These are phyloP conservation scores for Dorcus parallelipipedus DNA, from an alignment of 2,888 invertebrate genomes.

Conservation along the genomic window DNA sequence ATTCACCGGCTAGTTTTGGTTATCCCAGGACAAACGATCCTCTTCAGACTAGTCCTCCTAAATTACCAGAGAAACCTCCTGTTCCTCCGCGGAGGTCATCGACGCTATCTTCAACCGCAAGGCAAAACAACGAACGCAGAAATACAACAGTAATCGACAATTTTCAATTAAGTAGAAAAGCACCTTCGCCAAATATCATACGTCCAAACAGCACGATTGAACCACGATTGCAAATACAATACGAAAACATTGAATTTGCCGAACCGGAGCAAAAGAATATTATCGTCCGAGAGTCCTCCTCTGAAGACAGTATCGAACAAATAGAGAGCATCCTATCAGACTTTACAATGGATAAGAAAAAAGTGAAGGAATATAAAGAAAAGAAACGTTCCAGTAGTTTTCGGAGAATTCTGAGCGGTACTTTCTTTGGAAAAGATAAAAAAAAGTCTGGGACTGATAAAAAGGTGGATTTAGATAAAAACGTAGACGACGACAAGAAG, in stretches of 20 bases:
- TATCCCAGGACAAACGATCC: constrained; percentile 22
- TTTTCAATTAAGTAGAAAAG: too few relatives aligned
- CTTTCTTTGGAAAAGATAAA: constrained; percentile 41
- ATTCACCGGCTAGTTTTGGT: constrained; percentile 37
- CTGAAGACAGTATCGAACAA: constrained; percentile 40
- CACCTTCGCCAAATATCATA: neutral
- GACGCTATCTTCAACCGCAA: constrained; percentile 1
- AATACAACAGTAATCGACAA: too few relatives aligned
- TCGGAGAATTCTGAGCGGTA: constrained; percentile 37
- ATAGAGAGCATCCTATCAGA: constrained; percentile 37
- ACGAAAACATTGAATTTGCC: constrained; percentile 21
- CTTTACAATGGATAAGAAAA: constrained; percentile 27
- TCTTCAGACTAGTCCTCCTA: neutral
- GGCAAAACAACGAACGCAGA: too few relatives aligned
- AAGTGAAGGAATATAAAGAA: constrained; percentile 28
- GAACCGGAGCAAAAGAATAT: constrained; percentile 21
- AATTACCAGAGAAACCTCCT: constrained; percentile 1
- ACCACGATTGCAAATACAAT: neutral
- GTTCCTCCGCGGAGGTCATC: constrained; percentile 7
- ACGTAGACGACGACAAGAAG: constrained; percentile 36
- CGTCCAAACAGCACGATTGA: neutral
- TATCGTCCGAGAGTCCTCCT: constrained; percentile 32
- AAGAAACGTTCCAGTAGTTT: constrained; percentile 44
- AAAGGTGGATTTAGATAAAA: constrained; percentile 32
- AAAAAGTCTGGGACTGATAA: constrained; percentile 33